Base-by-base conservation (phyloP, 2,888 invertebrate genomes). In the Ormyrus thymus region DNA sequence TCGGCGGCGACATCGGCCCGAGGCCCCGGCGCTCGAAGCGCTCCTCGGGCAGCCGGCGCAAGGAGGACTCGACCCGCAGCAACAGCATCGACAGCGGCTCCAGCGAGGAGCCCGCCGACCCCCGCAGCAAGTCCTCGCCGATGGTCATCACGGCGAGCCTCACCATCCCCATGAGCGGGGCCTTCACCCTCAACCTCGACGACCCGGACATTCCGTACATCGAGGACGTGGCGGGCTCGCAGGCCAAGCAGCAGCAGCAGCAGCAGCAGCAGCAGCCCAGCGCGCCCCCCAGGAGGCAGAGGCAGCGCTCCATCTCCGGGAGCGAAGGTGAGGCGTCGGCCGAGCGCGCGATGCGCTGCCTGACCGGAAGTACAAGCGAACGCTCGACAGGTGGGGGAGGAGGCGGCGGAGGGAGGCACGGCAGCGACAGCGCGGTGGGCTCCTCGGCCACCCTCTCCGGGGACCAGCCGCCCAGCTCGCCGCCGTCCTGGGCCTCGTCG, bases 81-180 rank as follows among this genome's bases (percentile, higher is more conserved):
- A 92, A 92, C 81, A 91, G 92, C 80, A 91, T 91, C 81, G 91
- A 92, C 84, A 90, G 90, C 53, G 87, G 88, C 51, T 90, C 89
- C 2, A 90, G 90, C 84, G 90, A 90, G 78, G 90, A 89, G 82
- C 89, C 89, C 0, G 73, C 86, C 0, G 88, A 89, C 78, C 84
- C 86, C 85, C 91, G 95, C 87, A 79, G 81, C 87, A 93, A 90
- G 90, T 94, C 92, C 83, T 93, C 91, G 85, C 95, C 90, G 83
- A 93, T 92, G 92, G 87, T 91, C 76, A 95, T 96, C 84, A 95
- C 95, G 0, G 96, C 96, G 0, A 95, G 95, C 82, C 92, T 96
- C 55, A 95, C 95, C 86, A 95, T 96, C 91, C 95, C 96, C 7
- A 93, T 93, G 82, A 89, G 90, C 78, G 90, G 90, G 55, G 90